These are phyloP conservation scores for Myzus persicae DNA, from an alignment of 1,140 invertebrate species.

Conservation along the genomic window DNA sequence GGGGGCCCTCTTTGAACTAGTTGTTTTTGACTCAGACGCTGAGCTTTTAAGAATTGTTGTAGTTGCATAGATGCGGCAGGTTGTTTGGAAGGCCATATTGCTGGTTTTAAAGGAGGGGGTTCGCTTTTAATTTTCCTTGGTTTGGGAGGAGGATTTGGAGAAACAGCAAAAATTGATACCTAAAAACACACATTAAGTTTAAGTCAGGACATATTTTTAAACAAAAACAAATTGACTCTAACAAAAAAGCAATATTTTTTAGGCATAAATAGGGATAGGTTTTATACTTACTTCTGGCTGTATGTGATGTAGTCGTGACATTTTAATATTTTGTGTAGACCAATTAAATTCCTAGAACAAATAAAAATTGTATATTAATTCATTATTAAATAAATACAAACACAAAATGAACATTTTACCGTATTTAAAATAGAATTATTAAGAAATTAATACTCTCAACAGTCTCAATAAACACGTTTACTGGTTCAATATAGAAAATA, in stretches of 20 bases:
- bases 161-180: conserved; percentile 59
- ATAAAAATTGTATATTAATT: background rate
- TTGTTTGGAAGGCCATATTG: conserved; percentile 45
- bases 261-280: background rate
- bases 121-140: conserved; percentile 47
- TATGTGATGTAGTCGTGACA: conserved; percentile 55
- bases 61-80: conserved; percentile 52
- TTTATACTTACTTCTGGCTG: conserved; percentile 54
- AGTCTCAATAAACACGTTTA: conserved; percentile 24
- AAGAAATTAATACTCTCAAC: conserved; percentile 17
- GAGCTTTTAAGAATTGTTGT: conserved; percentile 53
- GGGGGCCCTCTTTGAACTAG: conserved; percentile 35
- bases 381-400: background rate
- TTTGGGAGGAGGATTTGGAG: conserved; percentile 39
- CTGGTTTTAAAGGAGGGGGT: conserved; percentile 42
- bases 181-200: background rate
- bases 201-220: background rate
- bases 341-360: conserved; percentile 30
- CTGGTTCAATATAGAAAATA: background rate
- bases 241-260: background rate
- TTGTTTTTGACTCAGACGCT: conserved; percentile 32
- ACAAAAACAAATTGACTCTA: background rate
- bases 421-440: conserved; percentile 34
- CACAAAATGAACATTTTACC: background rate
- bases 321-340: conserved; percentile 39